A percentile compares a stretch with the other conserved stretches of the same genome.
These are phyloP conservation scores for Dasysyrphus tricinctus DNA, from an alignment of 2,888 invertebrate genomes.

Conservation along the genomic window DNA sequence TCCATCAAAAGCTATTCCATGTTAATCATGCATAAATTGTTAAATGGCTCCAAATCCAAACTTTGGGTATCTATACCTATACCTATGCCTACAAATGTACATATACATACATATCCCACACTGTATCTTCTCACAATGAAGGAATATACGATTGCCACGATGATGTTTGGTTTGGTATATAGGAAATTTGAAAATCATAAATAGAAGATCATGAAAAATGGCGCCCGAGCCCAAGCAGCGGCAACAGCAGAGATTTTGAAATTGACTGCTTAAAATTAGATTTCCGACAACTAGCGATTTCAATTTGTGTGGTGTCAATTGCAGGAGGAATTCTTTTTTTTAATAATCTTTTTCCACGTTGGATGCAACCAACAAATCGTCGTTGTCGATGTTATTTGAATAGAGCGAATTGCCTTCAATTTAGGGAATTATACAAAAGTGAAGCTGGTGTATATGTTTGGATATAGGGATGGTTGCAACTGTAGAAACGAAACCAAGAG, in stretches of 20 bases:
- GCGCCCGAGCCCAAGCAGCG: slow-evolving; percentile 11
- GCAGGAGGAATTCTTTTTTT: slow-evolving; percentile 50
- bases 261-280: slow-evolving; percentile 72
- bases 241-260: slow-evolving; percentile 55
- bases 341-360: background rate
- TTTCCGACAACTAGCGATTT: slow-evolving; percentile 75
- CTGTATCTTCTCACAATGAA: background rate
- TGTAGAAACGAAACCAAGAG: background rate
- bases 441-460: no score
- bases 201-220: slow-evolving; percentile 27
- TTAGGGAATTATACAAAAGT: slow-evolving; percentile 56
- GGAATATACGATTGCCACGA: background rate
- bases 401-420: slow-evolving; percentile 71
- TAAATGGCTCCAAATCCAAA: slow-evolving; percentile 19
- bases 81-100: no score
- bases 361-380: slow-evolving; percentile 12
- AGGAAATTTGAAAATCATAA: slow-evolving; percentile 16
- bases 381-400: slow-evolving; percentile 50
- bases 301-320: slow-evolving; percentile 75
- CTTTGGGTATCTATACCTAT: background rate
- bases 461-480: background rate
- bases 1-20: slow-evolving; percentile 27
- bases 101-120: background rate
- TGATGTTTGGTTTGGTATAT: background rate
- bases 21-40: slow-evolving; percentile 55